Conservation (phyloP, 2,797 vertebrate species). For the Sebastes kiyomatsui region DNA sequence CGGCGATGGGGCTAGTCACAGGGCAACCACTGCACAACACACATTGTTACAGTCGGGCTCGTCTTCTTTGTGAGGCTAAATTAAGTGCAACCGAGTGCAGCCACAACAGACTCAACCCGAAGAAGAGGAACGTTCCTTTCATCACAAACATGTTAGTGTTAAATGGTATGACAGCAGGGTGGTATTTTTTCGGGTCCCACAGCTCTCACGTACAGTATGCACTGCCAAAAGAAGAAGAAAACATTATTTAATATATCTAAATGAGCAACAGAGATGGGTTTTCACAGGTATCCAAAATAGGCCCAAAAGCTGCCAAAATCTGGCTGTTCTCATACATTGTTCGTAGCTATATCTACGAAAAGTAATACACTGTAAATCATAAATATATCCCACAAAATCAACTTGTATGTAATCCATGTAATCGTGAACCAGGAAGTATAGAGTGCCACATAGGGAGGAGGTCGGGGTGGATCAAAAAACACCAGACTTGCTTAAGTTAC, state of each 20-base stretch:
- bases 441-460: no score
- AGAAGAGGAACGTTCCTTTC: background rate
- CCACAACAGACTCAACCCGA: background rate
- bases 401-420: no score
- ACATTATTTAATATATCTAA: background rate
- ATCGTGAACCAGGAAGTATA: no score
- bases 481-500: no score
- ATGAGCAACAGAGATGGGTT: background rate
- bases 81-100: constrained; percentile 24
- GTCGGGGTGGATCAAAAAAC: no score
- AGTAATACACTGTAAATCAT: no score
- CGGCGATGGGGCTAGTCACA: constrained; percentile 53
- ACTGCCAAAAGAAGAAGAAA: background rate
- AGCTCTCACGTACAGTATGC: background rate
- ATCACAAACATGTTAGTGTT: background rate
- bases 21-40: constrained; percentile 41
- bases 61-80: constrained; percentile 6
- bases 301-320: background rate
- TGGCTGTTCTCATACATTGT: background rate
- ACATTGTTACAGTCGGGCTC: constrained; percentile 13
- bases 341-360: no score
- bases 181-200: background rate
- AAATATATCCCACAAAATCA: no score
- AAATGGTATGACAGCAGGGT: background rate
- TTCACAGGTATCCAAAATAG: background rate